Percentiles rank a stretch among this genome's conserved stretches.
Conservation (phyloP, 2,888 invertebrate genomes). For the Metallyticus violacea region DNA sequence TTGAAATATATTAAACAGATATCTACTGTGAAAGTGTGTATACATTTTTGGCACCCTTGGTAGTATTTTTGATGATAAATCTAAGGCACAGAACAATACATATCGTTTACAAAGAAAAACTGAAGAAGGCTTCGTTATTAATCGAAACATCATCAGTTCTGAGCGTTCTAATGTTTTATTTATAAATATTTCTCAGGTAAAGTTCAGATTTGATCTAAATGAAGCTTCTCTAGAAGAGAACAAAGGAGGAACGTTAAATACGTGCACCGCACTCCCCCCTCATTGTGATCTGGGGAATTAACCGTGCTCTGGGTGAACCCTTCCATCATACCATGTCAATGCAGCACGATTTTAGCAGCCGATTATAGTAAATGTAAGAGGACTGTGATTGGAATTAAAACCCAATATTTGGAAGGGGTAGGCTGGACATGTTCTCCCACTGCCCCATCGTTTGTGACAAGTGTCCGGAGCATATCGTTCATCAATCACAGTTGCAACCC, state of each 20-base stretch:
- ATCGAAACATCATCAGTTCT: too few species aligned
- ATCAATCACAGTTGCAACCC: conserved; percentile 7
- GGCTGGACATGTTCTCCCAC: background rate
- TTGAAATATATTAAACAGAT: too few species aligned
- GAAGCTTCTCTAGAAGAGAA: background rate
- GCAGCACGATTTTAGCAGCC: background rate
- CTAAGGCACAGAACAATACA: too few species aligned
- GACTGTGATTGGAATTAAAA: background rate
- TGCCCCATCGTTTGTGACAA: background rate
- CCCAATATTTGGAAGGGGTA: background rate
- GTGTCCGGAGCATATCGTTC: conserved; percentile 1
- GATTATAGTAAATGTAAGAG: background rate
- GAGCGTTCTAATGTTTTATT: too few species aligned
- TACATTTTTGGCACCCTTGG: too few species aligned
- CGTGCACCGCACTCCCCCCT: background rate
- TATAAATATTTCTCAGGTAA: too few species aligned
- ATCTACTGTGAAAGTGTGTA: too few species aligned
- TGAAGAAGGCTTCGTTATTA: too few species aligned
- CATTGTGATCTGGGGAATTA: background rate
- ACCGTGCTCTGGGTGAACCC: background rate
- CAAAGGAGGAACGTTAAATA: background rate
- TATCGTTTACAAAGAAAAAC: too few species aligned
- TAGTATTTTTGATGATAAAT: too few species aligned
- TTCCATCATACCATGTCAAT: conserved; percentile 2
- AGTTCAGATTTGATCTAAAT: too few species aligned